These are phyloP conservation scores for Sinella curviseta DNA, from an alignment of 1,140 invertebrate genomes.

Conservation along the genomic window DNA sequence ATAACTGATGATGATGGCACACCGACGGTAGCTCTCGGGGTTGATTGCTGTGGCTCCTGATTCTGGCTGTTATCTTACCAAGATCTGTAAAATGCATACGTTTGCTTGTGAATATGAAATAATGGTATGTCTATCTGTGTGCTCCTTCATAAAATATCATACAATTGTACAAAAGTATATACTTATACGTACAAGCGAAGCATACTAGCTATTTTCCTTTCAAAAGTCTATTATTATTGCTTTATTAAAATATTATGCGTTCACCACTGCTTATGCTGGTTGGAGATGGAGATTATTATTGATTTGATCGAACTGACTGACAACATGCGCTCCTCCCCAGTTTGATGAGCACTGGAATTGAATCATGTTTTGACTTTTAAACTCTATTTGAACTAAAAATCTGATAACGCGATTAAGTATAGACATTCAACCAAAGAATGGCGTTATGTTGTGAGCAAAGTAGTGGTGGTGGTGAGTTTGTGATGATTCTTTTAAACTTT, in stretches of 20 bases:
- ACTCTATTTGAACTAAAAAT: slow-evolving; percentile 1
- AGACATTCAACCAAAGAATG: neutral
- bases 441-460: neutral
- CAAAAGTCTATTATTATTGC: neutral
- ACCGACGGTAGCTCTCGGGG: slow-evolving; percentile 14
- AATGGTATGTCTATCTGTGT: too few species aligned
- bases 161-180: neutral
- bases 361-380: slow-evolving; percentile 22
- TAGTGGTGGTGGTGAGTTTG: neutral
- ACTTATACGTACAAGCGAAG: too few species aligned
- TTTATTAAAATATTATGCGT: neutral
- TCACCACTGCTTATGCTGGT: neutral
- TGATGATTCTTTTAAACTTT: too few species aligned
- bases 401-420: neutral
- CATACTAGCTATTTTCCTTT: too few species aligned
- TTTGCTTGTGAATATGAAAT: neutral
- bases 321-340: slow-evolving; percentile 12
- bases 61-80: neutral
- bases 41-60: slow-evolving; percentile 19
- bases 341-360: slow-evolving; percentile 24
- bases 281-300: slow-evolving; percentile 6
- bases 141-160: too few species aligned
- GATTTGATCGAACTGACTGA: slow-evolving; percentile 14
- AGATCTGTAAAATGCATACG: slow-evolving; percentile 10
- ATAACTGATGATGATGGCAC: neutral